Percentiles rank a stretch among this genome's conserved stretches.
phyloP scores from a whole-genome alignment of 2,888 invertebrate species.

The Melinopterus prodromus region DNA sequence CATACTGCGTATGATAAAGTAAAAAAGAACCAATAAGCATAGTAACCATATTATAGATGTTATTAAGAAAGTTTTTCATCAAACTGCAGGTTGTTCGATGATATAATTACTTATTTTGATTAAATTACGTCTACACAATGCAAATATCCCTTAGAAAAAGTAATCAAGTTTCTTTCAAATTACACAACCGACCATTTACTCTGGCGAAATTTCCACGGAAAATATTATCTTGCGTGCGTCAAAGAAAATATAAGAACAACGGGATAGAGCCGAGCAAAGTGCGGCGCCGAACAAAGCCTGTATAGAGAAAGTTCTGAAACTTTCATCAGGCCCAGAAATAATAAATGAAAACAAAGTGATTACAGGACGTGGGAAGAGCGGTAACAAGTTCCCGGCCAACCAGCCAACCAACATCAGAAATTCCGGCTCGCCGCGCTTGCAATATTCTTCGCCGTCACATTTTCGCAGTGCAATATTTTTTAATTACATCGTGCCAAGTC shows the following conservation, averaged over 20 bases:
- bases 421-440: not conserved
- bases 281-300: not conserved
- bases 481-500: not conserved
- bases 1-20: no score
- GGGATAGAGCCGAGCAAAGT: not conserved
- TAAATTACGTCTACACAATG: not conserved
- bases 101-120: not conserved
- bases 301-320: not conserved
- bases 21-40: no score
- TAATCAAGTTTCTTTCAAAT: not conserved
- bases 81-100: no score
- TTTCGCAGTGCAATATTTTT: not conserved
- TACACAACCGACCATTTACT: not conserved
- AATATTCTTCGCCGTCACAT: not conserved
- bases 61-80: no score
- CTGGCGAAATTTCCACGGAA: not conserved
- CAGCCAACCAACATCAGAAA: not conserved
- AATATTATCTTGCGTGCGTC: conserved; percentile 4
- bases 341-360: conserved; percentile 22
- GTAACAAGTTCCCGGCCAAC: conserved; percentile 6
- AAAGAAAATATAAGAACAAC: conserved; percentile 4
- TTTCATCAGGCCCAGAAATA: conserved; percentile 14
- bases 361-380: conserved; percentile 20
- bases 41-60: no score
- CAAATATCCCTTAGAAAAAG: not conserved